A percentile compares a stretch with the other conserved stretches of the same genome.
Conservation (phyloP, 92 coral and sea anemone genomes). For the Porites lobata region DNA sequence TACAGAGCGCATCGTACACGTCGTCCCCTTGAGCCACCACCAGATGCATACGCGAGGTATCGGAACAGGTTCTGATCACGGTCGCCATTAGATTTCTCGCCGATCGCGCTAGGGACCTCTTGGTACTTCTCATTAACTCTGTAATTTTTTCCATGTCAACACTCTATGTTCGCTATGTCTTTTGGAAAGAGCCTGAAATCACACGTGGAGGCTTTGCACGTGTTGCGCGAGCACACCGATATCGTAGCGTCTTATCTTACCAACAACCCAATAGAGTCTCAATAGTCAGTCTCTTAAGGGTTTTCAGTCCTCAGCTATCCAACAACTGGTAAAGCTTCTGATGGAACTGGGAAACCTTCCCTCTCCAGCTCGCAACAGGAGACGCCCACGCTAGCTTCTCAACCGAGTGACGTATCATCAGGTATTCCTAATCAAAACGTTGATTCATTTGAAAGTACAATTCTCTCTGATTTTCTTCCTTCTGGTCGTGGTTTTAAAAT, state of each 20-base stretch:
- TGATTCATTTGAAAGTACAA: too few species aligned
- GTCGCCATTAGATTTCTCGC: neutral
- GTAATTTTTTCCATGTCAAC: neutral
- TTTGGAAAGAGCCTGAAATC: neutral
- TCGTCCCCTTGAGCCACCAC: conserved; percentile 8
- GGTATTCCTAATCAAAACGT: too few species aligned
- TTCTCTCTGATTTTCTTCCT: too few species aligned
- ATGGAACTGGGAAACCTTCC: too few species aligned
- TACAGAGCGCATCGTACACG: conserved; percentile 11
- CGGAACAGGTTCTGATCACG: neutral
- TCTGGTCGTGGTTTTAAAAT: too few species aligned
- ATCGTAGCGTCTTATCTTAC: neutral
- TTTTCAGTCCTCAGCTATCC: too few species aligned
- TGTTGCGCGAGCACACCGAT: neutral
- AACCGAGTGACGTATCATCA: too few species aligned
- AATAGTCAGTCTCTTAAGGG: too few species aligned
- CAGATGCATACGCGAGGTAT: neutral
- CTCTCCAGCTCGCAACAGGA: too few species aligned
- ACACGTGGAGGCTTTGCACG: neutral
- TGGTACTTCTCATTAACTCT: neutral
- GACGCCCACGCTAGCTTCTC: too few species aligned
- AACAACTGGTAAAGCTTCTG: too few species aligned
- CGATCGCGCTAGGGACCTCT: neutral
- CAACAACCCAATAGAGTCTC: neutral
- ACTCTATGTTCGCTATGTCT: neutral